Conservation (phyloP, 2,888 invertebrate genomes). For the Coelogynopora nodosa region DNA sequence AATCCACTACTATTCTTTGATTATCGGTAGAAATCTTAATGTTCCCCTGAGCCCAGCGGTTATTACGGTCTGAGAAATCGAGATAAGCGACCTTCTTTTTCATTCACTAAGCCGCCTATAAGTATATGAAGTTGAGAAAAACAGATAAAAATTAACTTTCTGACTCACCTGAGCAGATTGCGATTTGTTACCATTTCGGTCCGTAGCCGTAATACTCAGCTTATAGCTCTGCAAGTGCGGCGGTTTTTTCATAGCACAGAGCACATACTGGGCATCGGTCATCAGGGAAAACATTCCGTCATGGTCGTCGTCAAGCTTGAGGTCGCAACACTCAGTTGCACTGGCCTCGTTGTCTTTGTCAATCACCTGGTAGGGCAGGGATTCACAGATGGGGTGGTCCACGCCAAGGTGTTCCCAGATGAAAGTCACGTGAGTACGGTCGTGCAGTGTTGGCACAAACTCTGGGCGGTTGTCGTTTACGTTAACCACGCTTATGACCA, state of each 20-base stretch:
- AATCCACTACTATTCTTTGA: not conserved
- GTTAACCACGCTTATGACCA: not conserved
- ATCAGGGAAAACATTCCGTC: not conserved
- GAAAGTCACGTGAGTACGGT: not conserved
- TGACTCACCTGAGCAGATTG: slow-evolving; percentile 5
- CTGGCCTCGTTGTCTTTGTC: not conserved
- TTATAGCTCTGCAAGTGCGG: not conserved
- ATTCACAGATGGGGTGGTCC: not conserved
- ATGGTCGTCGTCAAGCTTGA: not conserved
- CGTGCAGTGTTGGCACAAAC: not conserved
- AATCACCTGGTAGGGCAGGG: not conserved
- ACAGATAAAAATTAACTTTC: not conserved
- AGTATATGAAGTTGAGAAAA: not conserved
- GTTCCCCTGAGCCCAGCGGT: not conserved
- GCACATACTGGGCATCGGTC: not conserved
- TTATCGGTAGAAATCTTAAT: not conserved
- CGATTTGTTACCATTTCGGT: slow-evolving; percentile 8
- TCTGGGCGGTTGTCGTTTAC: slow-evolving; percentile 18
- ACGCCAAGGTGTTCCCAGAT: slow-evolving; percentile 2
- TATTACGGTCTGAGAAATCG: not conserved
- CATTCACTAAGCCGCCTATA: not conserved
- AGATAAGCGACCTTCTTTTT: not conserved
- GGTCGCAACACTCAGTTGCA: not conserved
- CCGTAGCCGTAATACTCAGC: not conserved
- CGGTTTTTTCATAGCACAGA: not conserved